Conservation (phyloP, 2,797 vertebrate genomes). For the Falco cherrug region DNA sequence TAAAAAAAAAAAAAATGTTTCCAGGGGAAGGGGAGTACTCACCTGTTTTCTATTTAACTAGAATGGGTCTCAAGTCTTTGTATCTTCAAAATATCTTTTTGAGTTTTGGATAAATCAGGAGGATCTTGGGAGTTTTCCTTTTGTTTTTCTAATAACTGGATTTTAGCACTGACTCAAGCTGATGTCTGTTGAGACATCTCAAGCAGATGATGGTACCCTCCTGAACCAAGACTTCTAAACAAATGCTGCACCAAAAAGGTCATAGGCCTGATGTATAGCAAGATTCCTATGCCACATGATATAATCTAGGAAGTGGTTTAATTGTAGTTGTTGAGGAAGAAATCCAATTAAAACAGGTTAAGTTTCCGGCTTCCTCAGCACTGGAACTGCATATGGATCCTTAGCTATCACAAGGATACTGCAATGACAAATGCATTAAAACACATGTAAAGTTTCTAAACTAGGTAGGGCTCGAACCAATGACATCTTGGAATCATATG, state of each 20-base stretch:
- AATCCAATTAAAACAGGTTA: conserved; percentile 43
- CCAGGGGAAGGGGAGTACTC: not conserved
- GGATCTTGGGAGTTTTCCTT: not conserved
- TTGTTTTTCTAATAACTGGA: not conserved
- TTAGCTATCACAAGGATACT: not conserved
- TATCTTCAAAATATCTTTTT: not conserved
- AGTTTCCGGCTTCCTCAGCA: conserved; percentile 32
- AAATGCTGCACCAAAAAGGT: not conserved
- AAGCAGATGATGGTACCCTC: not conserved
- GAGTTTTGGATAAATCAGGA: not conserved
- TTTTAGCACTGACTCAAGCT: not conserved
- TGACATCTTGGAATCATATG: not conserved
- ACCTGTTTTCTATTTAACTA: not conserved
- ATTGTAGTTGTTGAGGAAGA: conserved; percentile 31
- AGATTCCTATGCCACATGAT: not conserved
- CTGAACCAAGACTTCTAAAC: not conserved
- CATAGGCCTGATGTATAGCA: not conserved
- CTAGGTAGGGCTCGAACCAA: not conserved
- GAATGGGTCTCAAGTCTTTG: not conserved
- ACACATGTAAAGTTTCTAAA: not conserved
- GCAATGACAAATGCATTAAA: not conserved
- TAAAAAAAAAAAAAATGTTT: not conserved
- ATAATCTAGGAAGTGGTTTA: not conserved
- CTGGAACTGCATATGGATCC: not conserved
- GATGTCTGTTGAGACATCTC: not conserved